phyloP scores from a whole-genome alignment of 2,888 invertebrate species.

The Metopia argyrocephala region DNA sequence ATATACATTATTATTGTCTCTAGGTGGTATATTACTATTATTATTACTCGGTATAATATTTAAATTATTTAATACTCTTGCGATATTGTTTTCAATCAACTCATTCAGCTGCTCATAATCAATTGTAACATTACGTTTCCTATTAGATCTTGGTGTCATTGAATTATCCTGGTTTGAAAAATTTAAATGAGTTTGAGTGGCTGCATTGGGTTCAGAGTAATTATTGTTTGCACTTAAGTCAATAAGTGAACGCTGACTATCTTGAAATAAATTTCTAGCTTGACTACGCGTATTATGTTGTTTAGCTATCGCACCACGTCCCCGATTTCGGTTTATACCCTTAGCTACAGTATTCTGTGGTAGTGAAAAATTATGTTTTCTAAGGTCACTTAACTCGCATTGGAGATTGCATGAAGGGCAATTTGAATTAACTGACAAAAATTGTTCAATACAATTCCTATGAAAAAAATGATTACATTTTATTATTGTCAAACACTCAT shows the following conservation, averaged over 20 bases:
- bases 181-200: neutral
- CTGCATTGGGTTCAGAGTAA: neutral
- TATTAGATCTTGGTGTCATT: neutral
- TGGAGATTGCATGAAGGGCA: too few species aligned
- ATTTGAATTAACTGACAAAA: too few species aligned
- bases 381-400: too few species aligned
- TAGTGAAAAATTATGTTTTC: neutral
- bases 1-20: neutral
- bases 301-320: neutral
- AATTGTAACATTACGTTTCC: neutral
- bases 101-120: neutral
- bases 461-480: too few species aligned
- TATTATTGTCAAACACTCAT: too few species aligned
- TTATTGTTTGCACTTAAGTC: neutral
- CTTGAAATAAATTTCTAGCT: neutral
- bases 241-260: neutral
- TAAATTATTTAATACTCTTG: neutral
- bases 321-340: neutral
- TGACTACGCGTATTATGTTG: neutral
- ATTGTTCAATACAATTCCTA: too few species aligned
- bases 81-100: conserved; percentile 9
- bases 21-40: neutral
- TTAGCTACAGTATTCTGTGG: neutral
- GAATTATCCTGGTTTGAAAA: neutral
- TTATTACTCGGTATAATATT: neutral